Evolutionary conservation across 1,140 invertebrate genomes (phyloP).

Genomic region (Leptopilina clavipes): DNA sequence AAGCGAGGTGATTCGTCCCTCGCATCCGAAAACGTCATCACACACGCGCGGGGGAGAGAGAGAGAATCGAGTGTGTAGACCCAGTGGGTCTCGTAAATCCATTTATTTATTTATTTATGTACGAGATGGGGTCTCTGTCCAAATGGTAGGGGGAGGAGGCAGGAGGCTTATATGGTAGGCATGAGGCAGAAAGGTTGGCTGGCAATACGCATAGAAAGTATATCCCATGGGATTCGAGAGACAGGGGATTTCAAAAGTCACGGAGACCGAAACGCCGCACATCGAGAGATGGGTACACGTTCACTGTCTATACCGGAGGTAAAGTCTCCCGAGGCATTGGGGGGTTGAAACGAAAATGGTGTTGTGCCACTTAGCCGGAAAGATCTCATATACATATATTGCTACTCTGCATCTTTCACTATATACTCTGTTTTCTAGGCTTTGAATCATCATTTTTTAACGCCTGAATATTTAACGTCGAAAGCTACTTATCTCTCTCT

Average conservation of each 20-base stretch:
- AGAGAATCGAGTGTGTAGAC: slow-evolving; percentile 36
- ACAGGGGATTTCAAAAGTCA: slow-evolving; percentile 63
- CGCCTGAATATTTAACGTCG: slow-evolving; percentile 56
- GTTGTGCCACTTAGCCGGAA: slow-evolving; percentile 66
- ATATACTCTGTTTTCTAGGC: slow-evolving; percentile 47
- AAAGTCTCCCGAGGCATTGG: slow-evolving; percentile 62
- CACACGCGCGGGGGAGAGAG: background rate
- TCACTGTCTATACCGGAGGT: slow-evolving; percentile 42
- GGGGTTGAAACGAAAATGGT: slow-evolving; percentile 66
- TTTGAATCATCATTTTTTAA: slow-evolving; percentile 55
- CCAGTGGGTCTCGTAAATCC: slow-evolving; percentile 60
- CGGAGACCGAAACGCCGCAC: slow-evolving; percentile 56
- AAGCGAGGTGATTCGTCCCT: slow-evolving; percentile 40
- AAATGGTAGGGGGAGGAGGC: slow-evolving; percentile 36
- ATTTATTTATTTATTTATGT: slow-evolving; percentile 72
- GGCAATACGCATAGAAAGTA: slow-evolving; percentile 50
- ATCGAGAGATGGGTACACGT: slow-evolving; percentile 35
- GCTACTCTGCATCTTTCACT: slow-evolving; percentile 38
- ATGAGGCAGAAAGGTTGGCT: slow-evolving; percentile 19
- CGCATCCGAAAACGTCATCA: background rate
- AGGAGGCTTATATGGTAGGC: slow-evolving; percentile 33
- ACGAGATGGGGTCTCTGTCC: slow-evolving; percentile 52
- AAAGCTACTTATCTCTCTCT: slow-evolving; percentile 54
- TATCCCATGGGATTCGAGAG: slow-evolving; percentile 57
- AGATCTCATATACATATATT: slow-evolving; percentile 48